Evolutionary conservation across 2,797 vertebrate species (phyloP), one percentile per base, ranked within the genome.

Genomic region (Sebastes cheni): DNA sequence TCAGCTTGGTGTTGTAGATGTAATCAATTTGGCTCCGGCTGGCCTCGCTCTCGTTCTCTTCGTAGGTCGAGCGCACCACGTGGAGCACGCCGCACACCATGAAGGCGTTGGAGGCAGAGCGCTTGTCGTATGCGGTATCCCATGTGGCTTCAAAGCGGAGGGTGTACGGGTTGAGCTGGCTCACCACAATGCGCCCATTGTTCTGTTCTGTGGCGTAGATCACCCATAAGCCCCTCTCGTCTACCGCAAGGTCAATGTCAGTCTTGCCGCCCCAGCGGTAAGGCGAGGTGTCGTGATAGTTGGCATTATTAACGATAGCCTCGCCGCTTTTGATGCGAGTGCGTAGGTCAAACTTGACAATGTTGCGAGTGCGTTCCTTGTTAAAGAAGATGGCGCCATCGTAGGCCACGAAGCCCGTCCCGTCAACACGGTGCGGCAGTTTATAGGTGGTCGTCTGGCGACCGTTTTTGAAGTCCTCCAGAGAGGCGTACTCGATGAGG

Each of bases 191-290:
- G 92, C 98, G 98, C 6, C 99, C 99, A 0, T 99, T 99, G 95
- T 99, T 99, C 86, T 99, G 98, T 71, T 99, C 99, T 0, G 99
- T 99, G 82, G 98, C 99, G 6, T 99, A 99, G 91, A 99, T 99
- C 6, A 99, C 98, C 99, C 99, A 99, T 11, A 99, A 89, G 55
- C 99, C 99, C 22, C 98, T 97, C 89, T 99, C 99, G 50, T 99
- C 98, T 61, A 99, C 99, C 0, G 98, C 98, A 82, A 99, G 94
- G 93, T 99, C 99, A 8, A 99, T 99, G 92, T 99, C 98, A 1
- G 98, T 99, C 94, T 99, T 99, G 72, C 98, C 99, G 12, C 99
- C 99, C 99, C 98, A 99, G 77, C 98, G 96, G 86, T 99, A 99
- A 0, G 99, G 99, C 2, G 99, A 99, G 5, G 99, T 99, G 91